Evolutionary conservation across 1,140 invertebrate species (phyloP), one percentile per base, ranked within the genome.

Genomic region (Leptopilina clavipes): DNA sequence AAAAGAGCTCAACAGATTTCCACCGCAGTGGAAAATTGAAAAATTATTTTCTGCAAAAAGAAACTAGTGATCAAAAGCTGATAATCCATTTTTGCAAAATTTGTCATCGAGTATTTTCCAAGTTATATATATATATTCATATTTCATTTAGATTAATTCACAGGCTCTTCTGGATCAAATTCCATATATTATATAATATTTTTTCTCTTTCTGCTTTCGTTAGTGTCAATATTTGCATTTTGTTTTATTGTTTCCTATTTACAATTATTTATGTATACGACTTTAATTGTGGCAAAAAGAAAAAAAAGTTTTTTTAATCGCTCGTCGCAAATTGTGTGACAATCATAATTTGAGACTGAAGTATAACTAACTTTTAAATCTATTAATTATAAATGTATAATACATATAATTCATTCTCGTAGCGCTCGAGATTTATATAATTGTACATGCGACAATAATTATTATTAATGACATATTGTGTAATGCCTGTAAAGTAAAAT

Each of bases 341-440:
- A 65, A 65, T 65, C 59, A 65, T 65, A 65, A 65, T 65, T 65
- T 65, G 59, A 65, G 59, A 31, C 22, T 65, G 59, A 65, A n/a
- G 59, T 65, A 31, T n/a, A 65, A 52, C 48, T 52, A 52, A 52
- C 48, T n/a, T 14, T 3, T 48, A 48, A 48, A 12, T 48, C 45
- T 48, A 2, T 40, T 3, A 17, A 52, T 52, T 45, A 1, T 52
- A 17, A 52, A n/a, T 52, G 48, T 52, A 52, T 40, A 40, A 40
- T 8, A 8, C 0, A 40, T 40, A 52, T 52, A 52, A 52, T n/a
- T n/a, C 17, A 52, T 52, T 52, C 14, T 52, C 48, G 14, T 3
- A n/a, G 14, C 17, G 14, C 48, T 52, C n/a, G 48, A 52, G 48
- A 52, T 40, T 52, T 52, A n/a, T 52, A 52, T 52, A 52, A 52